These are phyloP conservation scores for Parapristionchus giblindavisi DNA, from an alignment of 2,888 invertebrate species.

Conservation along the genomic window DNA sequence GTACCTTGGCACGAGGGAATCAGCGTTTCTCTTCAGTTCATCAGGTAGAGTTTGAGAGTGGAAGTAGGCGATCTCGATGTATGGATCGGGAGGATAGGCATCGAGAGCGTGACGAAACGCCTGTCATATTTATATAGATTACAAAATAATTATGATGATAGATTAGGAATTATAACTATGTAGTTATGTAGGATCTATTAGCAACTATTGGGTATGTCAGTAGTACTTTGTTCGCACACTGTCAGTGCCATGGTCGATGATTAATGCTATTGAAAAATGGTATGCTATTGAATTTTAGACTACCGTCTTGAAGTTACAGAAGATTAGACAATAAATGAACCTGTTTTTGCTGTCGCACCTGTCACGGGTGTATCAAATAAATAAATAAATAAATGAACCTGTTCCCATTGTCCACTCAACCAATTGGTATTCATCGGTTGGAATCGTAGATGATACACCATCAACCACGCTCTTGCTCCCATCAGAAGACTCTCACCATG, in stretches of 20 bases:
- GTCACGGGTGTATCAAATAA: no score
- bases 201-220: background rate
- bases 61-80: constrained; percentile 58
- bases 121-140: constrained; percentile 44
- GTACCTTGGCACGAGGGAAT: constrained; percentile 73
- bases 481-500: constrained; percentile 50
- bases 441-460: constrained; percentile 57
- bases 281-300: background rate
- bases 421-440: constrained; percentile 8
- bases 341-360: no score
- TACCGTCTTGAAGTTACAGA: no score
- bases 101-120: constrained; percentile 54
- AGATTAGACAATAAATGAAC: no score
- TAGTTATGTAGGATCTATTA: background rate
- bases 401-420: constrained; percentile 37
- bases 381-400: constrained; percentile 7
- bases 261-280: background rate
- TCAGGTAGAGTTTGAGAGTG: constrained; percentile 84
- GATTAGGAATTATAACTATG: no score
- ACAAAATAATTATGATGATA: background rate
- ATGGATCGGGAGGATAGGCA: constrained; percentile 49
- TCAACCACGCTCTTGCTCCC: constrained; percentile 60
- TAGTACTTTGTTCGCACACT: no score
- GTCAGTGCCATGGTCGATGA: no score
- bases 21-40: constrained; percentile 88